Evolutionary conservation across 2,113 vertebrate species (phyloP).

Genomic region (Fregata magnificens): DNA sequence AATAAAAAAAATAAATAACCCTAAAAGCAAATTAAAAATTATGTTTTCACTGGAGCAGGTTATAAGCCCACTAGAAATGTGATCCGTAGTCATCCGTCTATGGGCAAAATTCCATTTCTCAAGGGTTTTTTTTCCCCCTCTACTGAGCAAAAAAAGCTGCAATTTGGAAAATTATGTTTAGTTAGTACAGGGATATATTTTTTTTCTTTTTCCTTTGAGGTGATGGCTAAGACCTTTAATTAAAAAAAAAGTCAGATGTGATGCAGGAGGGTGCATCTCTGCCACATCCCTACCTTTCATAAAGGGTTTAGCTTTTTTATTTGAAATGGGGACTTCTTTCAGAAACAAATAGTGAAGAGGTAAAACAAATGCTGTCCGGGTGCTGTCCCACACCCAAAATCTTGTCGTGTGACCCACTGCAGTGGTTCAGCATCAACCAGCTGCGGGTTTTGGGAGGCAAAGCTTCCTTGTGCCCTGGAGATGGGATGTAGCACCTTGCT

Average conservation of each 20-base stretch:
- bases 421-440: background rate
- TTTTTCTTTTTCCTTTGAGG: background rate
- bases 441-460: background rate
- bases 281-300: background rate
- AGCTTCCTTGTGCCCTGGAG: background rate
- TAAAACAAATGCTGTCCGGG: background rate
- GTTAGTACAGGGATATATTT: background rate
- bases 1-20: constrained; percentile 83
- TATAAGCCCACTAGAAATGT: constrained; percentile 78
- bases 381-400: background rate
- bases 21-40: constrained; percentile 83
- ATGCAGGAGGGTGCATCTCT: accelerated
- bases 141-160: background rate
- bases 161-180: constrained; percentile 67
- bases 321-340: accelerated
- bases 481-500: background rate
- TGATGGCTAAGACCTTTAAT: background rate
- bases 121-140: background rate
- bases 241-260: background rate
- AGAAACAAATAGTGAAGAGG: background rate
- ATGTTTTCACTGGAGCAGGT: constrained; percentile 83
- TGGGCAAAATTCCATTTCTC: constrained; percentile 76
- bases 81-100: constrained; percentile 72
- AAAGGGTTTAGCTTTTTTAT: background rate
- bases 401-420: background rate